These are phyloP conservation scores for Menidia beryllina DNA, from an alignment of 2,113 vertebrate species.

Conservation along the genomic window DNA sequence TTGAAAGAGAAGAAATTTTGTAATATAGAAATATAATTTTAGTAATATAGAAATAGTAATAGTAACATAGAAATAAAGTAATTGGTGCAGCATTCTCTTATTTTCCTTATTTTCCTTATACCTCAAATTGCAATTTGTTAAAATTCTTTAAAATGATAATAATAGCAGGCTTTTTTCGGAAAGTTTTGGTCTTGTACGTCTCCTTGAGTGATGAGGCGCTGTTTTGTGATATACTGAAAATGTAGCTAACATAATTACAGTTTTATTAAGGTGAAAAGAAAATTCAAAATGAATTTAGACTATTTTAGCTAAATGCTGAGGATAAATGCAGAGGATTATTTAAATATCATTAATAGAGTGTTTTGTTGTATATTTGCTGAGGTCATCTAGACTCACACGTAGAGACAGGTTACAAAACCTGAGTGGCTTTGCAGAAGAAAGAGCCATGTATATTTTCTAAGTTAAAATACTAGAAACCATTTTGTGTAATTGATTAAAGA, in stretches of 20 bases:
- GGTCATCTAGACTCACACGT: neutral
- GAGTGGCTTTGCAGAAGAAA: neutral
- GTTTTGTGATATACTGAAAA: neutral
- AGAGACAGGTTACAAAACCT: too few relatives aligned
- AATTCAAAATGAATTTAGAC: too few relatives aligned
- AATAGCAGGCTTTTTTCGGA: neutral
- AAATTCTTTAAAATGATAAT: neutral
- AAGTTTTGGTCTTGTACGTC: neutral
- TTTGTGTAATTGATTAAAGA: too few relatives aligned
- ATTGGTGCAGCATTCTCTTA: neutral
- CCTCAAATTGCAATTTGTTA: neutral
- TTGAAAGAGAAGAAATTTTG: too few relatives aligned
- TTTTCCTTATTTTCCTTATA: neutral
- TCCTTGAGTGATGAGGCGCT: neutral
- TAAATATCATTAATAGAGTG: neutral
- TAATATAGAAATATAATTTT: too few relatives aligned
- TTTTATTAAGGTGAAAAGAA: too few relatives aligned
- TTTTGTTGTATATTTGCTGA: neutral
- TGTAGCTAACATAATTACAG: neutral
- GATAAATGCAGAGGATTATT: neutral
- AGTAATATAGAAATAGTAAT: too few relatives aligned
- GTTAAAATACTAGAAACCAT: too few relatives aligned
- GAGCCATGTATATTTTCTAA: too few relatives aligned
- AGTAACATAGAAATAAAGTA: neutral
- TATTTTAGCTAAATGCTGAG: neutral